These are phyloP conservation scores for Copidosoma aretas DNA, from an alignment of 2,888 invertebrate species.

Conservation along the genomic window DNA sequence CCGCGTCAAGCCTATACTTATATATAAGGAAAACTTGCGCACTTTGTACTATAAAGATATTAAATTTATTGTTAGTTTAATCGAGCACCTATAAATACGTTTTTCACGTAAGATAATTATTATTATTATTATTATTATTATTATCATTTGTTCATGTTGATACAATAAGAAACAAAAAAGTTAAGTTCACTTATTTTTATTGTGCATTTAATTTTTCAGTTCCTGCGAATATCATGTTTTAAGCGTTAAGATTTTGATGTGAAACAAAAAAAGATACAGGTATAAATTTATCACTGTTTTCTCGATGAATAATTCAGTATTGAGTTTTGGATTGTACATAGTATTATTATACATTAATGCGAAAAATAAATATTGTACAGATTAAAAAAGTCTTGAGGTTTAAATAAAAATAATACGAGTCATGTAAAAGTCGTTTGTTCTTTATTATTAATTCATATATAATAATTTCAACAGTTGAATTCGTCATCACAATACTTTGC, in stretches of 20 bases:
- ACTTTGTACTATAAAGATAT: not conserved
- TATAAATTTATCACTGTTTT: slow-evolving; percentile 34
- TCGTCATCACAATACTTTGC: slow-evolving; percentile 33
- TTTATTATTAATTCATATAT: slow-evolving; percentile 39
- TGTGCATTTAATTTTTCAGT: slow-evolving; percentile 41
- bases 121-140: too few relatives aligned
- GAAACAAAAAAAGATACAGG: slow-evolving; percentile 14
- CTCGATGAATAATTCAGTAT: slow-evolving; percentile 22
- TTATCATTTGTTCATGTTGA: slow-evolving; percentile 39
- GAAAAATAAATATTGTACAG: slow-evolving; percentile 22
- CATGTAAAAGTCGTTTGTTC: slow-evolving; percentile 42
- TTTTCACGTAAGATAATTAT: too few relatives aligned
- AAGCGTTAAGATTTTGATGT: slow-evolving; percentile 18
- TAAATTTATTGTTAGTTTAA: not conserved
- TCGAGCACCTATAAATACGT: not conserved
- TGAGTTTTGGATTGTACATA: slow-evolving; percentile 35
- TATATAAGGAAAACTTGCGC: not conserved
- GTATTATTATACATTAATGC: slow-evolving; percentile 21
- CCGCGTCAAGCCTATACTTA: not conserved
- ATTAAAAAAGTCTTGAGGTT: slow-evolving; percentile 34
- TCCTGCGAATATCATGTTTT: slow-evolving; percentile 30
- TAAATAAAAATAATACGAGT: slow-evolving; percentile 34
- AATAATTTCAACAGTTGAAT: slow-evolving; percentile 35
- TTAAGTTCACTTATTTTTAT: slow-evolving; percentile 36
- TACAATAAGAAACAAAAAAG: too few relatives aligned